Conservation (phyloP, 2,888 invertebrate species). For the Synergus gifuensis region DNA sequence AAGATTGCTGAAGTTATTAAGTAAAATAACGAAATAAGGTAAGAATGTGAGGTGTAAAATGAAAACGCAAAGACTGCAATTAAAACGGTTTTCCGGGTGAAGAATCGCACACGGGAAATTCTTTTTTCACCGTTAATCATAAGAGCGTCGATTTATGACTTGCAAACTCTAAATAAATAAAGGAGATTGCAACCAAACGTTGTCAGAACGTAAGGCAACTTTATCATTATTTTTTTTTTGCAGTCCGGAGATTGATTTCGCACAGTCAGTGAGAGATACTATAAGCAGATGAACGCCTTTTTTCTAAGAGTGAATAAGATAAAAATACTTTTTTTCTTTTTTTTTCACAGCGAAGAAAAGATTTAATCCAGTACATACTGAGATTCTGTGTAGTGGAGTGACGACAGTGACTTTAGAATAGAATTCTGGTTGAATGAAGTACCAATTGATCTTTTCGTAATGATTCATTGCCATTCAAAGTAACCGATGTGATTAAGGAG, state of each 20-base stretch:
- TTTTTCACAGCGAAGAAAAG: background rate
- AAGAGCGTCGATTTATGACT: background rate
- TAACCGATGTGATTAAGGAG: conserved; percentile 40
- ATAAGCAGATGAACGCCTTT: conserved; percentile 35
- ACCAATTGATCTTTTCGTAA: conserved; percentile 42
- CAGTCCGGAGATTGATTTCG: conserved; percentile 31
- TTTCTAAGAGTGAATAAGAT: conserved; percentile 19
- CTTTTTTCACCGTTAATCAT: background rate
- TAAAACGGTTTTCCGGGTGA: background rate
- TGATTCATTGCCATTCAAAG: conserved; percentile 42
- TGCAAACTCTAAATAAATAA: conserved; percentile 31
- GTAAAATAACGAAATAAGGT: background rate
- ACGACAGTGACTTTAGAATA: conserved; percentile 33
- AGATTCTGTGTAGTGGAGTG: conserved; percentile 9
- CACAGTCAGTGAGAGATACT: conserved; percentile 39
- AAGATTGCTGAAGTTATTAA: too few relatives aligned
- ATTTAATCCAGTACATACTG: conserved; percentile 7
- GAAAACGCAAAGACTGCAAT: background rate
- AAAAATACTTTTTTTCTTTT: conserved; percentile 19
- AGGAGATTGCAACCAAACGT: conserved; percentile 17
- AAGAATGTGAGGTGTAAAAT: background rate
- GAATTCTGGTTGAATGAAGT: conserved; percentile 35
- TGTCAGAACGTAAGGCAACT: conserved; percentile 24
- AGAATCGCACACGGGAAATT: background rate
- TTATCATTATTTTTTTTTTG: conserved; percentile 37